Evolutionary conservation across 35 echinoderm and acorn worm genomes (phyloP), one percentile per base, ranked within the genome.

Genomic region (Heliocidaris tuberculata): DNA sequence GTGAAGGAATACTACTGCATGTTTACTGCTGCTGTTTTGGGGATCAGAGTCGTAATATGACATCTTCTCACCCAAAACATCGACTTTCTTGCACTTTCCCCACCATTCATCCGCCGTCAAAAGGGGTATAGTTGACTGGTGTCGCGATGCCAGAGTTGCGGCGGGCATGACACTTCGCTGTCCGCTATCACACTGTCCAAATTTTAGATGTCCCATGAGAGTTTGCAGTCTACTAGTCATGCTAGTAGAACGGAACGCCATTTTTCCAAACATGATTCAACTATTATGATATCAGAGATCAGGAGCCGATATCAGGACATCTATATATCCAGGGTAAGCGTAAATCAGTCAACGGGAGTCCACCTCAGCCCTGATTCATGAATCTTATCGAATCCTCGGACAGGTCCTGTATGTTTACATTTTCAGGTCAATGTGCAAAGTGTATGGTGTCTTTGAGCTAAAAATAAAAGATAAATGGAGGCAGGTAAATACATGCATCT

Each of bases 1-100:
- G 49, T 99, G 98, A 3, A 99, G 91, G 86, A 99, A 99, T 19
- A 96, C 95, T 31, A 94, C 96, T 31, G 93, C 93, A 95, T 94
- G 86, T 27, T 59, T 50, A 2, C 94, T 90, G 85, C 94, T 97
- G 17, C 54, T 32, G 71, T 95, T 94, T 17, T 96, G 15, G 27
- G 96, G 96, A 70, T 97, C 96, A 0, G 98, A 99, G 85, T 99
- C 98, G 87, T 96, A 99, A 50, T 99, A 99, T 52, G 94, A 96
- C 94, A 99, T 99, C 49, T 96, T 93, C 5, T 92, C 94, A 61
- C 96, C 98, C 30, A 97, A 94, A 78, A 99, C 89, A 29, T 96
- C 54, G 49, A 97, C 94, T 31, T 87, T 95, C 60, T 32, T 95
- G 94, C 96, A 96, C 94, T 95, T 94, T 56, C 94, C 94, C 96